Base-by-base conservation (phyloP, 2,888 invertebrate genomes). In the Anthophora plumipes region DNA sequence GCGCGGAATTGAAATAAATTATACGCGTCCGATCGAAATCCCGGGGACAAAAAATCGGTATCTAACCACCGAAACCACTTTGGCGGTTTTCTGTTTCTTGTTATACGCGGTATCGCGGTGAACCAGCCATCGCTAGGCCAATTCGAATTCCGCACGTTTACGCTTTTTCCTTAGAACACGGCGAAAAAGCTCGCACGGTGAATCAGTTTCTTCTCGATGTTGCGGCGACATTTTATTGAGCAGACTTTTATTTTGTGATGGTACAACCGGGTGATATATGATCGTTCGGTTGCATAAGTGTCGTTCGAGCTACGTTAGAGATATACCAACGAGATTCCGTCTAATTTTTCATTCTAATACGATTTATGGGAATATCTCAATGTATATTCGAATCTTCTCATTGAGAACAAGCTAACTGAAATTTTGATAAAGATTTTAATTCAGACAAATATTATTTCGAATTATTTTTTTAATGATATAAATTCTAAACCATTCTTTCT, bases 161-260 rank as follows among this genome's bases (percentile, higher is more conserved):
- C 67, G 69, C 75, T 82, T 77, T 82, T 79, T 75, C 46, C 31
- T 43, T 20, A 52, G 20, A 55, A 57, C 60, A 59, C 25, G 37
- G 39, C 43, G 73, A 59, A 39, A 61, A 69, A 83, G 72, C 57
- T 69, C 37, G 48, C 11, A 48, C 20, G 57, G 39, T 60, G 83
- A 83, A 83, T 84, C 72, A 67, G 67, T 80, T 85, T 83, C 80
- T 80, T 80, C 61, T 50, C 48, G 59, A 31, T n/a, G 52, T 22
- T 48, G 41, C 67, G 60, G 20, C 20, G 61, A 57, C 43, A 66
- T 80, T 76, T 74, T 84, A 84, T 77, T 50, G 80, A 77, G 75
- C 80, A 57, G 50, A 31, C 78, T 71, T 82, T 80, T 85, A 84
- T 74, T 78, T 77, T 73, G 60, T 59, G 48, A 48, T 43, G 14